Base-by-base conservation (phyloP, 2,888 invertebrate species). In the Esperia sulphurella region DNA sequence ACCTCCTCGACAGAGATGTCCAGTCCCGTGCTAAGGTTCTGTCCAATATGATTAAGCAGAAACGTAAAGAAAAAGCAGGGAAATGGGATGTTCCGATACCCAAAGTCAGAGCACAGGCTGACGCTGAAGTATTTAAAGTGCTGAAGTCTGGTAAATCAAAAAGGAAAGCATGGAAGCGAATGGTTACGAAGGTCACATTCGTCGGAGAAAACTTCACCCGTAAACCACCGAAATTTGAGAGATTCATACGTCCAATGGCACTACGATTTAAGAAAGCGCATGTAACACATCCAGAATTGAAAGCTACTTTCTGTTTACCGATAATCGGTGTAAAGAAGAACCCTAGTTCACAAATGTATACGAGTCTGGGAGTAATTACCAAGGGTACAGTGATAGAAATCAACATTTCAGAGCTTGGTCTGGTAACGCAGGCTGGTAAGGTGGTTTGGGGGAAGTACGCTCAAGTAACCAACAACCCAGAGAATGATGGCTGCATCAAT, bases 361-460 rank as follows among this genome's bases (percentile, higher is more conserved):
- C 99, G 1, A 95, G 95, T 51, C 90, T 99, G 48, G 99, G 99
- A 1, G 98, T 99, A 3, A 98, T 99, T 45, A 99, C 99, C 0
- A 99, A 99, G 89, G 98, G 98, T 76, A 99, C 98, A 1, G 94
- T 99, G 0, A 95, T 99, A 50, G 98, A 99, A 92, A 95, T 99
- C 0, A 99, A 99, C 77, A 97, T 99, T 64, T 98, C 98, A 6
- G 99, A 99, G 85, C 91, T 99, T 54, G 99, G 99, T 90, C 91
- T 99, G 54, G 99, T 99, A 1, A 99, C 99, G 0, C 98, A 98
- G 79, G 96, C 97, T 8, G 99, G 99, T 52, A 99, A 98, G 92
- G 98, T 99, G 43, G 97, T 99, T 0, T 99, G 99, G 99, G 99
- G 99, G 51, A 99, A 99, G 91, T 99, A 98, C 79, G 99, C 99